Evolutionary conservation across 2,888 invertebrate genomes (phyloP).

Genomic region (Octonoba sinensis): DNA sequence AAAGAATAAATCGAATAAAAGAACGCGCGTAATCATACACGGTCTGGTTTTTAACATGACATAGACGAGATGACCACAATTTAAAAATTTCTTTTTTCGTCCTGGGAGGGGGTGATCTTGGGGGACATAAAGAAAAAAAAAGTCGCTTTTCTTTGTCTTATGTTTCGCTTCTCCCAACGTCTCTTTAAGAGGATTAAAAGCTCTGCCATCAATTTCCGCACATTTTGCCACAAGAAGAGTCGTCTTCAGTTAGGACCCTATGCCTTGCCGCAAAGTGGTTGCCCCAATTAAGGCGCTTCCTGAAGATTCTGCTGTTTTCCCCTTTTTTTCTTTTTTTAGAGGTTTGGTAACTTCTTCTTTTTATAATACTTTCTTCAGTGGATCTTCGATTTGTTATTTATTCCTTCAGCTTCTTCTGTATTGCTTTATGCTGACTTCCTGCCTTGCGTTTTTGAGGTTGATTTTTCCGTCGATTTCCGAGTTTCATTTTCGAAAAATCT

Average conservation of each 20-base stretch:
- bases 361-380: constrained; percentile 18
- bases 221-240: constrained; percentile 47
- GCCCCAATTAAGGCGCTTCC: constrained; percentile 62
- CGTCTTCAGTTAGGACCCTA: constrained; percentile 26
- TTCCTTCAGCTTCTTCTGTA: constrained; percentile 10
- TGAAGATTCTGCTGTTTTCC: constrained; percentile 26
- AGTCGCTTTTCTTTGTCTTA: constrained; percentile 48
- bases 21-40: constrained; percentile 50
- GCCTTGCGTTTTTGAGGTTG: constrained; percentile 16
- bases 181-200: constrained; percentile 60
- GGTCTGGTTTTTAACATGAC: constrained; percentile 57
- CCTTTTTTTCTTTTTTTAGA: constrained; percentile 18
- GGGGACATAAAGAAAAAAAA: constrained; percentile 1
- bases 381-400: constrained; percentile 7
- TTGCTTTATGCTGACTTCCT: constrained; percentile 62
- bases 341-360: neutral
- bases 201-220: constrained; percentile 63
- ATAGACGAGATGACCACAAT: constrained; percentile 24
- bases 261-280: constrained; percentile 57
- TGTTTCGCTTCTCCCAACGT: constrained; percentile 50
- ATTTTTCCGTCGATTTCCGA: constrained; percentile 44
- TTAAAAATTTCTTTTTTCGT: constrained; percentile 10
- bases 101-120: neutral
- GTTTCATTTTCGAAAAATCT: constrained; percentile 44
- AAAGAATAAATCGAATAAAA: constrained; percentile 36